These are phyloP conservation scores for Mactromeris polynyma DNA, from an alignment of 2,888 invertebrate species.

Conservation along the genomic window DNA sequence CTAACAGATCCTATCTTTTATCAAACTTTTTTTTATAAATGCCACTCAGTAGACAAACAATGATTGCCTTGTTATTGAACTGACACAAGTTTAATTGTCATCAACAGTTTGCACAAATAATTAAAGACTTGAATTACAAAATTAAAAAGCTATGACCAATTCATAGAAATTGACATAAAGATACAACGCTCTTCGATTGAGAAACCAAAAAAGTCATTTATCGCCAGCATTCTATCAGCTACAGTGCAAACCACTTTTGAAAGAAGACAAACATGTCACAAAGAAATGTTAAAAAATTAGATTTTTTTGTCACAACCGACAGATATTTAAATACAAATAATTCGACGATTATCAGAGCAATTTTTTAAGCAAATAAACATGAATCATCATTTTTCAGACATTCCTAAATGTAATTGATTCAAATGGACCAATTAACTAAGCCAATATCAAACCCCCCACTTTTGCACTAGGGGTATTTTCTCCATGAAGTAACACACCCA, in stretches of 20 bases:
- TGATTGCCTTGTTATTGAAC: neutral
- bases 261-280: neutral
- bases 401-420: conserved; percentile 1
- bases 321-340: neutral
- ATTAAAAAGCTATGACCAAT: conserved; percentile 21
- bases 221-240: neutral
- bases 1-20: too few species aligned
- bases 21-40: neutral
- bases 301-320: neutral
- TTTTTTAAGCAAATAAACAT: neutral
- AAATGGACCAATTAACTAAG: conserved; percentile 20
- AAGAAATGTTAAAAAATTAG: neutral
- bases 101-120: conserved; percentile 28
- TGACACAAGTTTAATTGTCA: conserved; percentile 17
- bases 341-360: neutral
- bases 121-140: conserved; percentile 12
- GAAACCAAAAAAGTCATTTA: conserved; percentile 6
- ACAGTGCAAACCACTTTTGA: neutral
- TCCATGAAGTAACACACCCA: conserved; percentile 8
- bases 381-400: neutral
- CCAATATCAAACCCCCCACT: conserved; percentile 8
- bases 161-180: neutral
- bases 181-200: neutral
- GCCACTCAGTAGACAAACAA: neutral
- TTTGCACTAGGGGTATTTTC: neutral